These are phyloP conservation scores for Lepisosteus osseus DNA, from an alignment of 2,113 vertebrate species.

Conservation along the genomic window DNA sequence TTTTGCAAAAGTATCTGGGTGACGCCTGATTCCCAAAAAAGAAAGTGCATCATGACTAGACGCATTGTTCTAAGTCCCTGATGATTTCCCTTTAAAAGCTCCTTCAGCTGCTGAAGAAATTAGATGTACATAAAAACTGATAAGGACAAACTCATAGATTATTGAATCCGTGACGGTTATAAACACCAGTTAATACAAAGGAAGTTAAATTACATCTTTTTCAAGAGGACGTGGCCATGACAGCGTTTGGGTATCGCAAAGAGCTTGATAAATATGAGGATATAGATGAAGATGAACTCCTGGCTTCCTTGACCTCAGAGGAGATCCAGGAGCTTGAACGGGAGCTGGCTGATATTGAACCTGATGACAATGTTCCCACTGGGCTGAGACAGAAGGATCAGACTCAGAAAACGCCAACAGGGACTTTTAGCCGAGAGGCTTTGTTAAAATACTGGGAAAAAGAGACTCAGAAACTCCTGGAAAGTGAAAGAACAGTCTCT, in stretches of 20 bases:
- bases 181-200: too few species aligned
- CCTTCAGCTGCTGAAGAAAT: conserved; percentile 62
- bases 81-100: conserved; percentile 82
- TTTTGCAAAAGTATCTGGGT: conserved; percentile 82
- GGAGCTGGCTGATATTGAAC: conserved; percentile 89
- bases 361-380: conserved; percentile 81
- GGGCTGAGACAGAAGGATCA: conserved; percentile 91
- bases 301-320: conserved; percentile 86
- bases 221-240: conserved; percentile 65
- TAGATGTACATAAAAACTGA: conserved; percentile 58
- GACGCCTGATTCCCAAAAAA: conserved; percentile 87
- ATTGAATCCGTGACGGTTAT: too few species aligned
- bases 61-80: conserved; percentile 70
- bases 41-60: conserved; percentile 80
- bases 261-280: conserved; percentile 97
- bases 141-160: conserved; percentile 11
- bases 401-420: conserved; percentile 90
- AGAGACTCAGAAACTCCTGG: conserved; percentile 86
- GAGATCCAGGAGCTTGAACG: conserved; percentile 92
- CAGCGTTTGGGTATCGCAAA: conserved; percentile 88
- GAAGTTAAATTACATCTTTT: not conserved
- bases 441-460: conserved; percentile 95
- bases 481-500: conserved; percentile 74
- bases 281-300: conserved; percentile 93
- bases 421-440: conserved; percentile 89